Conservation (phyloP, 2,113 vertebrate genomes). For the Orthonyx spaldingii region DNA sequence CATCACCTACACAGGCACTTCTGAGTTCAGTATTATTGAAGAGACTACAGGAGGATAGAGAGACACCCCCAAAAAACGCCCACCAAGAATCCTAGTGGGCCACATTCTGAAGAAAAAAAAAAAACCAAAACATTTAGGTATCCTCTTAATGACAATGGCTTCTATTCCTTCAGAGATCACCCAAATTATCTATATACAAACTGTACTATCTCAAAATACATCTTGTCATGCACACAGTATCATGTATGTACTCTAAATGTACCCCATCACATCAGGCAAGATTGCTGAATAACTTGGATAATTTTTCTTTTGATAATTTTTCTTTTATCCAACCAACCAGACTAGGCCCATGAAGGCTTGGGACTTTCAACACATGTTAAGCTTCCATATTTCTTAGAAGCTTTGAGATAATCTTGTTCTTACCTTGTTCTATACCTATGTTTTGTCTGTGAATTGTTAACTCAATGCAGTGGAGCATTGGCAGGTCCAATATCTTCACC, state of each 20-base stretch:
- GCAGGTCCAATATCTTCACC: background rate
- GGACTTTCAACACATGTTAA: background rate
- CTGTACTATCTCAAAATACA: background rate
- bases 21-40: background rate
- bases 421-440: background rate
- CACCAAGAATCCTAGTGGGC: background rate
- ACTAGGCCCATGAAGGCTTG: background rate
- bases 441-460: background rate
- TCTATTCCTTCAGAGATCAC: background rate
- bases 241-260: background rate
- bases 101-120: background rate
- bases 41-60: background rate
- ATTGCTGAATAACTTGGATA: background rate
- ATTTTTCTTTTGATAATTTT: background rate
- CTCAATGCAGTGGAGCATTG: background rate
- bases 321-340: background rate
- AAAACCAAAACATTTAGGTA: background rate
- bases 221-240: background rate
- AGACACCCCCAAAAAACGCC: background rate
- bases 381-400: background rate
- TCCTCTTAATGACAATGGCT: background rate
- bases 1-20: background rate
- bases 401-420: background rate
- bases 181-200: background rate
- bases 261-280: background rate